phyloP scores from a whole-genome alignment of 2,113 vertebrate species.

The Candoia aspera region DNA sequence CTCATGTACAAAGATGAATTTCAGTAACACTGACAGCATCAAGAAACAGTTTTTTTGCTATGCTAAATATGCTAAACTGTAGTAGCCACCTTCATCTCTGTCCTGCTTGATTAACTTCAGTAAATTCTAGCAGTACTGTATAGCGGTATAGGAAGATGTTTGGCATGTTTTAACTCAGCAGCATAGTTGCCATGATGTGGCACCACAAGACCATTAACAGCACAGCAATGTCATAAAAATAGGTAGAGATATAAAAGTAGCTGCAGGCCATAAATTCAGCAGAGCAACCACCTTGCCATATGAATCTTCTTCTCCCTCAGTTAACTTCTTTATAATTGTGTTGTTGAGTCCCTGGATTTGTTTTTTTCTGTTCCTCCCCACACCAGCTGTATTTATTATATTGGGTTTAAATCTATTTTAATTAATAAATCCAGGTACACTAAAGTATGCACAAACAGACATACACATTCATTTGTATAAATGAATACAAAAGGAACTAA shows the following conservation, averaged over 20 bases:
- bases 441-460: too few species aligned
- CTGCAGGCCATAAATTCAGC: not conserved
- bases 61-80: not conserved
- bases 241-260: not conserved
- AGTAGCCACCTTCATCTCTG: not conserved
- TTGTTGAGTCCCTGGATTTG: not conserved
- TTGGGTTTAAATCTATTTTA: too few species aligned
- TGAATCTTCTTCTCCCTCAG: not conserved
- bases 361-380: not conserved
- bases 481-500: not conserved
- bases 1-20: not conserved
- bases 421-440: too few species aligned
- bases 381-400: too few species aligned
- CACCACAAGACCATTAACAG: too few species aligned
- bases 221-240: too few species aligned
- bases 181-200: too few species aligned
- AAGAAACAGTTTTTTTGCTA: not conserved
- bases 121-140: too few species aligned
- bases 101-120: not conserved
- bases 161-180: too few species aligned
- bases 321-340: not conserved
- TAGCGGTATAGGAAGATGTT: not conserved
- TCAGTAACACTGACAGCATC: not conserved
- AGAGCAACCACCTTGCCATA: not conserved
- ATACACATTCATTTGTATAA: not conserved